Base-by-base conservation (phyloP, 1,140 invertebrate genomes). In the Tetranychus cinnabarinus region DNA sequence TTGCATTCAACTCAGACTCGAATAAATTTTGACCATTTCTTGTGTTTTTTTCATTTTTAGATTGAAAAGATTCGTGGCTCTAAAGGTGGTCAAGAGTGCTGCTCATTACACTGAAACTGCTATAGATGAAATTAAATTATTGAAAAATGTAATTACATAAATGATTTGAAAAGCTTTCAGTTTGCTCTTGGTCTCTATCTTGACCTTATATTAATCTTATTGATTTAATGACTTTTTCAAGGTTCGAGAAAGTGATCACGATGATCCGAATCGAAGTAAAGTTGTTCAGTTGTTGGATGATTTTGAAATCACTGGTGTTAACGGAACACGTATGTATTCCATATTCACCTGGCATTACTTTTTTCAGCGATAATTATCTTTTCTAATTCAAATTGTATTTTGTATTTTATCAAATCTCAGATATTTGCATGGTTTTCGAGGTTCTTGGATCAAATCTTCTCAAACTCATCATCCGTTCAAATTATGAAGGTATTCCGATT, bases 1-100 rank as follows among this genome's bases (percentile, higher is more conserved):
- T 6, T 42, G 5, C 39, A 42, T 42, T 5, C 10, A 6, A 6
- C 39, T 42, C 5, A 6, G 39, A 42, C 23, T 42, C 0, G 10
- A 42, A 42, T 6, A 5, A 42, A 42, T 42, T 42, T 42, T 5
- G 10, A 42, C 39, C 39, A 42, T 10, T 42, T 42, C 5, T 42
- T 42, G 39, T 42, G 39, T 42, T 5, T 52, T 23, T 52, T 23
- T 6, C 50, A 31, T 52, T 33, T 4, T 31, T 55, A 81, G 79
- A 69, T 84, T 86, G 66, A 90, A 88, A 72, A 77, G 87, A 67
- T 97, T 95, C 78, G 92, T 96, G 63, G 92, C 93, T 56, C 77
- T 97, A 62, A 97, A 98, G 79, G 91, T 97, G 65, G 93, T 98
- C n/a, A 98, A 98, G 75, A 96, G 91, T 67, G 91, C 90, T 46